Conservation (phyloP, 2,113 vertebrate species). For the Coregonus clupeaformis region DNA sequence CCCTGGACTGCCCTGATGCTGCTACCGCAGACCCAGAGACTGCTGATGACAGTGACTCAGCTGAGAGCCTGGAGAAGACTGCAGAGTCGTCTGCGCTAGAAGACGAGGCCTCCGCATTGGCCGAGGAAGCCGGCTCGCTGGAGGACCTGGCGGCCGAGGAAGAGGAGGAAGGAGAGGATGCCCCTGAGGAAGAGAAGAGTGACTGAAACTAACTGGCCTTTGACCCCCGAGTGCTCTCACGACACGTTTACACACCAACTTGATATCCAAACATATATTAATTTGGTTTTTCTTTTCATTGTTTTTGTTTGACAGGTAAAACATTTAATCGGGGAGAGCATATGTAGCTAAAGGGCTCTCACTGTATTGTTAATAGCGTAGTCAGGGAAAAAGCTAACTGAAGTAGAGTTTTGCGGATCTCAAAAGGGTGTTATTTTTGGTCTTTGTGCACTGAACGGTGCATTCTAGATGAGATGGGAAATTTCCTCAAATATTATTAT, state of each 20-base stretch:
- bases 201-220: conserved; percentile 76
- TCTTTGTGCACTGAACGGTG: conserved; percentile 90
- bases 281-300: conserved; percentile 29
- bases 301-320: conserved; percentile 16
- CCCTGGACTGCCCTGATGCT: conserved; percentile 51
- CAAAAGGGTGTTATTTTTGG: conserved; percentile 83
- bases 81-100: conserved; percentile 83
- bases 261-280: conserved; percentile 79
- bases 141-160: conserved; percentile 80
- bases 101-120: conserved; percentile 76
- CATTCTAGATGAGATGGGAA: conserved; percentile 86
- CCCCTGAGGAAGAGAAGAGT: conserved; percentile 71
- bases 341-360: conserved; percentile 77
- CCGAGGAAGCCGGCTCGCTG: conserved; percentile 73
- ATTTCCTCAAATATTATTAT: conserved; percentile 81
- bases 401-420: conserved; percentile 89
- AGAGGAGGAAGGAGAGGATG: conserved; percentile 68
- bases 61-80: conserved; percentile 86
- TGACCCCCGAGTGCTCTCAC: conserved; percentile 68
- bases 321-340: conserved; percentile 27
- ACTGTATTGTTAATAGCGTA: conserved; percentile 86
- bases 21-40: conserved; percentile 56
- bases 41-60: conserved; percentile 79
- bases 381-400: conserved; percentile 61
- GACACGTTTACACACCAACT: conserved; percentile 94